Percentiles rank a stretch among this genome's conserved stretches.
These are phyloP conservation scores for Carposina sasakii DNA, from an alignment of 1,140 invertebrate species.

Conservation along the genomic window DNA sequence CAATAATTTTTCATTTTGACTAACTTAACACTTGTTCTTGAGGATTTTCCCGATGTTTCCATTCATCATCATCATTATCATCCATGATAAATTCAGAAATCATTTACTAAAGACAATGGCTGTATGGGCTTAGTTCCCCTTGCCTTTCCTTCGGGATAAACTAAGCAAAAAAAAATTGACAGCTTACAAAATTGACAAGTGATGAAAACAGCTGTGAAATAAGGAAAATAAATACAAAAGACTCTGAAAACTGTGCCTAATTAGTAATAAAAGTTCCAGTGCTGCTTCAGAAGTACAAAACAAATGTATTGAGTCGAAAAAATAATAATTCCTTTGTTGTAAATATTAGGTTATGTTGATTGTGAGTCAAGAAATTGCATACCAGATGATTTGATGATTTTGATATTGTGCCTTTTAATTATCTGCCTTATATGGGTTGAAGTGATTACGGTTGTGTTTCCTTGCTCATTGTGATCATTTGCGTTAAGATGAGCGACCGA, in stretches of 20 bases:
- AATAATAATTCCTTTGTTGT: constrained; percentile 24
- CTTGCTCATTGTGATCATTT: constrained; percentile 32
- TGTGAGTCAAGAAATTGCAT: constrained; percentile 44
- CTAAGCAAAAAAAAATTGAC: constrained; percentile 27
- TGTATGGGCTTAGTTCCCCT: background rate
- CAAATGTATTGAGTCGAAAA: background rate
- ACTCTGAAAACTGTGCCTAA: background rate
- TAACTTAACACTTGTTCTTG: too few species aligned
- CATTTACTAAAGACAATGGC: too few species aligned
- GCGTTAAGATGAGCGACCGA: constrained; percentile 48
- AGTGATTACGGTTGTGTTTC: constrained; percentile 29
- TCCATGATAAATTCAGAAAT: too few species aligned
- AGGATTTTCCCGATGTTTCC: too few species aligned
- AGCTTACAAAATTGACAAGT: constrained; percentile 52
- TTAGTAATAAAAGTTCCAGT: too few species aligned
- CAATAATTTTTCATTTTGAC: too few species aligned
- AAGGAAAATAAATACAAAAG: constrained; percentile 14
- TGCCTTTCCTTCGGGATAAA: too few species aligned
- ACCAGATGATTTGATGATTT: constrained; percentile 47
- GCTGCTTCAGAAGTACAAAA: background rate
- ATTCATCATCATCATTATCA: too few species aligned
- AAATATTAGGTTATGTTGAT: constrained; percentile 39
- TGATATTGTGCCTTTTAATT: constrained; percentile 38
- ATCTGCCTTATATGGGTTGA: constrained; percentile 55
- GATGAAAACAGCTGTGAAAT: constrained; percentile 31